These are phyloP conservation scores for Sapayoa aenigma DNA, from an alignment of 2,113 vertebrate genomes.

Conservation along the genomic window DNA sequence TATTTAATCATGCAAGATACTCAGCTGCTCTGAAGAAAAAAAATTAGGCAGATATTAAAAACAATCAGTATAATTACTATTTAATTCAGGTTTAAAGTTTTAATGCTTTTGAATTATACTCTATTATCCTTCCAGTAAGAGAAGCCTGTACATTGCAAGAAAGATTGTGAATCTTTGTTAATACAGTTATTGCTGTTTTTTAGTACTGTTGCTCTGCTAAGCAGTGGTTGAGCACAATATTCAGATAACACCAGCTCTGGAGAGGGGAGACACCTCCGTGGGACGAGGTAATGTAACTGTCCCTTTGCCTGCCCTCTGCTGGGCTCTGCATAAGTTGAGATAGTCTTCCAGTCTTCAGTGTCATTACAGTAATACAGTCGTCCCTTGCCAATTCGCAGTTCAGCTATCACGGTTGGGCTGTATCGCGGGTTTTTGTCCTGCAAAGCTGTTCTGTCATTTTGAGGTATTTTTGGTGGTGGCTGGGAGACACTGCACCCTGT, in stretches of 20 bases:
- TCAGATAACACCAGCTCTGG: not conserved
- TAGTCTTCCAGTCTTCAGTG: not conserved
- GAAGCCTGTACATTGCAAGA: not conserved
- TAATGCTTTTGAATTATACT: constrained; percentile 30
- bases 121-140: constrained; percentile 1
- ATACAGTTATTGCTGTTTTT: not conserved
- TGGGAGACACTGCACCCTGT: too few relatives aligned
- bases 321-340: not conserved
- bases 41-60: constrained; percentile 9
- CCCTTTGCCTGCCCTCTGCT: not conserved
- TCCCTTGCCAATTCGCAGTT: too few relatives aligned
- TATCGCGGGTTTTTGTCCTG: too few relatives aligned
- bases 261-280: rapidly evolving
- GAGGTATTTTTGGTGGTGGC: too few relatives aligned
- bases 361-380: too few relatives aligned
- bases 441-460: too few relatives aligned
- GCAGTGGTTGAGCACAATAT: not conserved
- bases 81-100: constrained; percentile 17
- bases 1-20: constrained; percentile 4
- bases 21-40: constrained; percentile 17
- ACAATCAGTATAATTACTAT: constrained; percentile 28
- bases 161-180: not conserved
- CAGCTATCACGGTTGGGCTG: too few relatives aligned
- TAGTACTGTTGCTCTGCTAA: not conserved
- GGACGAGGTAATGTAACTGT: not conserved